Conservation (phyloP, 37 sponge, comb jelly and placozoan species). For the Crambe crambe region DNA sequence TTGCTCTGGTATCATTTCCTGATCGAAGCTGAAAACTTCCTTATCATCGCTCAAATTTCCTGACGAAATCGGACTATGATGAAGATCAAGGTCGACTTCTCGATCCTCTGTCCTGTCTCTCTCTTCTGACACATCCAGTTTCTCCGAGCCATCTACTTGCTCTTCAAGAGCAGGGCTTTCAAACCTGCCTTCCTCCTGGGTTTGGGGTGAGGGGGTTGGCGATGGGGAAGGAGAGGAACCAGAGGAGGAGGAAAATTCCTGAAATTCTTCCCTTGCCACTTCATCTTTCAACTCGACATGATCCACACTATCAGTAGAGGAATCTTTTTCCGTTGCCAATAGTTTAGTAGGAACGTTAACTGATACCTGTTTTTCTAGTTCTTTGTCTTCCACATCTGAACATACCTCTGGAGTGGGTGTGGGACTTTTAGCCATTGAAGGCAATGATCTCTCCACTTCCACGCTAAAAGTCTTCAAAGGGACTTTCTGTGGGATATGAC, state of each 20-base stretch:
- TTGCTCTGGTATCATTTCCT: neutral
- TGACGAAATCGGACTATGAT: neutral
- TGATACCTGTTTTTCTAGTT: neutral
- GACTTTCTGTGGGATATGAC: neutral
- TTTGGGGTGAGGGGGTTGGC: neutral
- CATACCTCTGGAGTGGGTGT: neutral
- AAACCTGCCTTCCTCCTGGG: neutral
- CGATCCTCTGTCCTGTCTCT: too few relatives aligned
- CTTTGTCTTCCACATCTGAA: neutral
- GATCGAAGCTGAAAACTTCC: conserved; percentile 7
- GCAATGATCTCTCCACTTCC: neutral
- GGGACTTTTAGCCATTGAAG: neutral
- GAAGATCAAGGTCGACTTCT: too few relatives aligned
- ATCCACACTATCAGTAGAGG: neutral
- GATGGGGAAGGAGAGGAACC: neutral
- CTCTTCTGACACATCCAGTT: neutral
- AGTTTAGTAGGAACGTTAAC: neutral
- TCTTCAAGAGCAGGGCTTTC: neutral
- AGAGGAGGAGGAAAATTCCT: neutral
- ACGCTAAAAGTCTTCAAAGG: neutral
- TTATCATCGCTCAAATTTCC: neutral
- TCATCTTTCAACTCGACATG: too few relatives aligned
- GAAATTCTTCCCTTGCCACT: neutral
- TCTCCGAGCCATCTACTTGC: neutral
- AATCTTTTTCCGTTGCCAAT: neutral